Evolutionary conservation across 2,888 invertebrate genomes (phyloP), one percentile per base, ranked within the genome.

Genomic region (Diogma glabrata): DNA sequence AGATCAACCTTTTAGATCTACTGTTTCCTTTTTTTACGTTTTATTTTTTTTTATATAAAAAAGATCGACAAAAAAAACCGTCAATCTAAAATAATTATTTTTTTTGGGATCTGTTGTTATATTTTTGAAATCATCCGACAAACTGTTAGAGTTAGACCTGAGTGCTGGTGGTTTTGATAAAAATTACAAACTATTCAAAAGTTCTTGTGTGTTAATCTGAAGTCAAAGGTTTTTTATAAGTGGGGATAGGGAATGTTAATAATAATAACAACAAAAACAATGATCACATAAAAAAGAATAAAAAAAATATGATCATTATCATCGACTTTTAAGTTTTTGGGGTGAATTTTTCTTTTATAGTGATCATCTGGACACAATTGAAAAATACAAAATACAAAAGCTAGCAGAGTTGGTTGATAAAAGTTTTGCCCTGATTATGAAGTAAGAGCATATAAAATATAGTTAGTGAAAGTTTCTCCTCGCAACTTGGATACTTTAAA

Each of bases 291-390:
- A 24, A 9, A 24, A 24, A 24, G 9, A 24, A 24, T 24, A 24
- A 7, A 24, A 24, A 24, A 24, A 24, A 24, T 24, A 24, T 24
- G 46, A 24, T 46, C 23, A 24, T 10, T 22, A 46, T 46, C 22
- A 46, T 46, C 22, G 24, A 22, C 46, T 14, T 8, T 19, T 46
- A 9, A 46, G 23, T 22, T 22, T 22, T 46, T 46, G 26, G 46
- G 46, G 46, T 46, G 46, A n/a, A 26, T 46, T 26, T 46, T 3
- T 8, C 5, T 46, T 22, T 46, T 46, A 24, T 46, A 16, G 22
- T 46, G 46, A 46, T 46, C 46, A 46, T 46, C 46, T 46, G 46
- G 46, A 46, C 46, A 24, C 24, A 46, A 46, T 46, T 43, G 43
- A 22, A 22, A 43, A 22, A 22, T 43, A 22, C 22, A 20, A 22